phyloP scores from a whole-genome alignment of 2,888 invertebrate genomes.

The Cyaniris semiargus region DNA sequence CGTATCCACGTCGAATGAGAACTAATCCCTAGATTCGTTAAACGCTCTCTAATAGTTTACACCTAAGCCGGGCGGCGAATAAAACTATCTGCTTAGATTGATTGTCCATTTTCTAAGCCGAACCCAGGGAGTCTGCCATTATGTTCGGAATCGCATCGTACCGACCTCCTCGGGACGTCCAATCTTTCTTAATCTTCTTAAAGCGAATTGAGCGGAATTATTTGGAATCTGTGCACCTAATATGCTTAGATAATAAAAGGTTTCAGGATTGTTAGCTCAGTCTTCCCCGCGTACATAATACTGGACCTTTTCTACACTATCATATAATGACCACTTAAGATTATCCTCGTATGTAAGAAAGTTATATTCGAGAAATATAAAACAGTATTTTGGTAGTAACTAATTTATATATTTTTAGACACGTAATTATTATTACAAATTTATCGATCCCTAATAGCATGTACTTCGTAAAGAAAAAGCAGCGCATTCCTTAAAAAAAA shows the following conservation, averaged over 20 bases:
- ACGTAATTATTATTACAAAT: too few species aligned
- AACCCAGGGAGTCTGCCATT: slow-evolving; percentile 57
- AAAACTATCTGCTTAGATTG: slow-evolving; percentile 57
- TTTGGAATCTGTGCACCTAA: slow-evolving; percentile 71
- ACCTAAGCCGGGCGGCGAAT: slow-evolving; percentile 57
- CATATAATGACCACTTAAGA: background rate
- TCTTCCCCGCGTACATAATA: slow-evolving; percentile 42
- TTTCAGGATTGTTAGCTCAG: slow-evolving; percentile 57
- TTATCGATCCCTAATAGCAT: too few species aligned
- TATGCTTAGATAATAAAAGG: slow-evolving; percentile 74
- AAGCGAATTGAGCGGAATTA: slow-evolving; percentile 68
- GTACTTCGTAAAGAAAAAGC: too few species aligned
- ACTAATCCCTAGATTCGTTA: slow-evolving; percentile 41
- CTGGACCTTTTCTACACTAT: slow-evolving; percentile 6
- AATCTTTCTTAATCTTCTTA: slow-evolving; percentile 79
- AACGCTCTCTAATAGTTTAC: background rate
- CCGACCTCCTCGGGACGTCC: slow-evolving; percentile 72
- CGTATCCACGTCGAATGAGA: too few species aligned
- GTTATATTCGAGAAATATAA: background rate
- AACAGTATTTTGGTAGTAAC: background rate
- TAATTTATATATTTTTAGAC: too few species aligned
- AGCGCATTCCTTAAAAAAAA: too few species aligned
- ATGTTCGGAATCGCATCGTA: slow-evolving; percentile 57
- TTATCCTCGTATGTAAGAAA: background rate
- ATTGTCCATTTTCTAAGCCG: slow-evolving; percentile 65